phyloP scores from a whole-genome alignment of 2,113 vertebrate genomes.

The Columba janthina region DNA sequence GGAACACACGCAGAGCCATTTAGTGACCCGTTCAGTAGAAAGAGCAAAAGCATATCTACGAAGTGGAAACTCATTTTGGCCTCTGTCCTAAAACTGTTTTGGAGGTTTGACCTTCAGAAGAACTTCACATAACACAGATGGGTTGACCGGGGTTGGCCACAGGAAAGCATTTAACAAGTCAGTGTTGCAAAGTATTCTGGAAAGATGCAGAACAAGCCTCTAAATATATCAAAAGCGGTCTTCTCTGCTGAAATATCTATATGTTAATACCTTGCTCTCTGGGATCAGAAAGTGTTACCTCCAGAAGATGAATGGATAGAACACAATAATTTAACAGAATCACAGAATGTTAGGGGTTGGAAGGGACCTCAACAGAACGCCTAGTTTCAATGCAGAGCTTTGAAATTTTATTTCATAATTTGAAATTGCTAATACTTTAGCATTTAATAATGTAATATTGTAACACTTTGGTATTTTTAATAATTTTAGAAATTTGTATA shows the following conservation, averaged over 20 bases:
- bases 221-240: neutral
- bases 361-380: too few relatives aligned
- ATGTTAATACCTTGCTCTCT: neutral
- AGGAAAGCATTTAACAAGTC: slow-evolving; percentile 16
- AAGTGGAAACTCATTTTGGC: slow-evolving; percentile 10
- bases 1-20: neutral
- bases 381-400: neutral
- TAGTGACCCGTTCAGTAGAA: neutral
- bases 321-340: neutral
- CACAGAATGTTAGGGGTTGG: too few relatives aligned
- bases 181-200: neutral
- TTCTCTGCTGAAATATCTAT: neutral
- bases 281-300: neutral
- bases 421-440: neutral
- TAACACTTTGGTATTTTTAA: neutral
- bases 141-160: neutral
- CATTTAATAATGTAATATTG: too few relatives aligned
- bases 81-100: neutral
- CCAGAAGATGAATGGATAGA: neutral
- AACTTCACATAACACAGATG: neutral
- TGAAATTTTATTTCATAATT: neutral
- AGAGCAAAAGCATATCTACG: neutral
- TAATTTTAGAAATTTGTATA: neutral
- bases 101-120: slow-evolving; percentile 15
- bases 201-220: neutral